Evolutionary conservation across 2,113 vertebrate species (phyloP).

Genomic region (Poecile atricapillus): DNA sequence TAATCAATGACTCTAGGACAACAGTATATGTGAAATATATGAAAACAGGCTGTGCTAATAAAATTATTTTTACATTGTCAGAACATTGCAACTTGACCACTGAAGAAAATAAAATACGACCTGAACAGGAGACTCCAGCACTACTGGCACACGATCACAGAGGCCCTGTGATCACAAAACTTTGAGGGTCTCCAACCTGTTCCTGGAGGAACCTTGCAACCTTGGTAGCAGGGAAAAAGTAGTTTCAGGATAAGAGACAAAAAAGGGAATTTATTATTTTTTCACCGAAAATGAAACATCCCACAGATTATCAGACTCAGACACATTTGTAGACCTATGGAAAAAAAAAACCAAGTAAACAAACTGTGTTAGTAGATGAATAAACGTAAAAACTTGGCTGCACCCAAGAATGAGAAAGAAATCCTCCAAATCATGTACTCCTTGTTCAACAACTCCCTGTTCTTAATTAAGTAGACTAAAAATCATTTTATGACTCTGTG

Average conservation of each 20-base stretch:
- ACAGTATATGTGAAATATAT: fast-evolving
- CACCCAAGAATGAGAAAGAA: background rate
- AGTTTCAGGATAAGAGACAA: background rate
- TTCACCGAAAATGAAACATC: background rate
- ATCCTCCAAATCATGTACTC: background rate
- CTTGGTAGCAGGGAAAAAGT: background rate
- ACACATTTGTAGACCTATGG: background rate
- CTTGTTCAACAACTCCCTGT: background rate
- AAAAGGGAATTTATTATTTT: background rate
- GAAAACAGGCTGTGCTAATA: background rate
- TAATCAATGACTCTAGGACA: background rate
- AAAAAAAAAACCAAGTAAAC: background rate
- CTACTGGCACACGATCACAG: background rate
- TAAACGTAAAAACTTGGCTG: background rate
- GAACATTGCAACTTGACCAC: background rate
- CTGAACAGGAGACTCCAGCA: background rate
- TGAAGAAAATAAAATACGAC: background rate
- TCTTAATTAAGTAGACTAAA: background rate
- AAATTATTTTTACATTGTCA: background rate
- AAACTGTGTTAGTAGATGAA: background rate
- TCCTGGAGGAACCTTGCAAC: background rate
- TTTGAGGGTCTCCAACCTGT: background rate
- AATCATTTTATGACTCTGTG: background rate
- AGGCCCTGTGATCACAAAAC: background rate
- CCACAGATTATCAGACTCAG: background rate